phyloP scores from a whole-genome alignment of 1,140 invertebrate genomes.

The Plectrocnemia conspersa region DNA sequence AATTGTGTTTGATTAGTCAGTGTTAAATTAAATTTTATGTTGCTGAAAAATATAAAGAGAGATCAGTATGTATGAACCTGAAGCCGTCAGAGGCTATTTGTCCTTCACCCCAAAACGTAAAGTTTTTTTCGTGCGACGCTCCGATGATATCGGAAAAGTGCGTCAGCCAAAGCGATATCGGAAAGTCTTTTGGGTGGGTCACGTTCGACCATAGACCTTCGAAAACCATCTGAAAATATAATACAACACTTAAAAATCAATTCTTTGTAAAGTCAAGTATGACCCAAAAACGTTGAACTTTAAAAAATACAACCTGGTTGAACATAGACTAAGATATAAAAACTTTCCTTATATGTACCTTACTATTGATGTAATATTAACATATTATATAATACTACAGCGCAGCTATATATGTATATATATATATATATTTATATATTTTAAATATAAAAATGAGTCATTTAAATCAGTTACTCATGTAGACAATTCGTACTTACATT shows the following conservation, averaged over 20 bases:
- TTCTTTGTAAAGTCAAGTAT: neutral
- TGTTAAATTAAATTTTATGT: too few relatives aligned
- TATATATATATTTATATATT: neutral
- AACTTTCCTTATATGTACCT: too few relatives aligned
- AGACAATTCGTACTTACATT: constrained; percentile 63
- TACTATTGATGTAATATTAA: too few relatives aligned
- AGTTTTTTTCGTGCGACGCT: constrained; percentile 86
- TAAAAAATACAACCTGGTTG: neutral
- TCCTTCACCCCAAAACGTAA: constrained; percentile 92
- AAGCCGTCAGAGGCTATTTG: constrained; percentile 88
- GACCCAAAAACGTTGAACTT: neutral
- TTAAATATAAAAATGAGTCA: neutral
- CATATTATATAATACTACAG: too few relatives aligned
- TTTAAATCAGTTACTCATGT: too few relatives aligned
- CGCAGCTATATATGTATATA: too few relatives aligned
- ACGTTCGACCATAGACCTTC: constrained; percentile 94
- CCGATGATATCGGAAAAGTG: constrained; percentile 99
- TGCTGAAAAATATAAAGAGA: neutral
- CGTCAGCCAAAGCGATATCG: constrained; percentile 80
- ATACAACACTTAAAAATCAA: neutral
- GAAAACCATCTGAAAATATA: constrained; percentile 69
- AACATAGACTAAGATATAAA: too few relatives aligned
- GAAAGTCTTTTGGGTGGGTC: constrained; percentile 97
- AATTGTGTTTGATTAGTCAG: constrained; percentile 6
- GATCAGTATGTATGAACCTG: constrained; percentile 63